These are phyloP conservation scores for Andrena dorsata DNA, from an alignment of 2,888 invertebrate genomes.

Conservation along the genomic window DNA sequence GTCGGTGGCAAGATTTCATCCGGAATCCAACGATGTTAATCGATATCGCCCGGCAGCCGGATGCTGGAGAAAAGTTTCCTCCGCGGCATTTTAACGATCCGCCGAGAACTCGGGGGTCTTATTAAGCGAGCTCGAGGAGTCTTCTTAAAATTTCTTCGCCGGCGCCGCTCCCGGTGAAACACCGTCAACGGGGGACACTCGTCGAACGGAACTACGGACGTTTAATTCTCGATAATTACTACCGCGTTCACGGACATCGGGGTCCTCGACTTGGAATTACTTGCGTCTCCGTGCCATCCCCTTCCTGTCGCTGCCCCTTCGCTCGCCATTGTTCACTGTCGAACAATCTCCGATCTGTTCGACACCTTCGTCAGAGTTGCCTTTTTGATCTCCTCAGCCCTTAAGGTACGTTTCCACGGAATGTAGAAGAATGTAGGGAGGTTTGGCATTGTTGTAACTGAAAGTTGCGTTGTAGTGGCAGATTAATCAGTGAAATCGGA, in stretches of 20 bases:
- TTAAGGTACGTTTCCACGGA: too few relatives aligned
- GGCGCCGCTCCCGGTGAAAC: constrained; percentile 42
- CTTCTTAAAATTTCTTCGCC: constrained; percentile 74
- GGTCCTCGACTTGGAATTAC: constrained; percentile 64
- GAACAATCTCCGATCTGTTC: background rate
- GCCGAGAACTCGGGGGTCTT: constrained; percentile 47
- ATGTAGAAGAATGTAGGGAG: too few relatives aligned
- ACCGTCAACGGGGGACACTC: constrained; percentile 33
- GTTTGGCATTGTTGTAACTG: too few relatives aligned
- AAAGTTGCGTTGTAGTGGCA: too few relatives aligned
- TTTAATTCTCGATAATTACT: constrained; percentile 75
- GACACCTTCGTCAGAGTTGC: constrained; percentile 12
- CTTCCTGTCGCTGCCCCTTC: background rate
- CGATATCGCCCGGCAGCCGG: constrained; percentile 27
- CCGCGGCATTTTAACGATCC: constrained; percentile 55
- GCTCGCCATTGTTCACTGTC: constrained; percentile 2
- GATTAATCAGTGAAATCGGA: too few relatives aligned
- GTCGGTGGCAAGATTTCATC: background rate
- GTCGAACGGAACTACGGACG: constrained; percentile 50
- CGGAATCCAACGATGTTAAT: constrained; percentile 46
- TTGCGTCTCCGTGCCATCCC: constrained; percentile 34
- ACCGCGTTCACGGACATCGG: constrained; percentile 64
- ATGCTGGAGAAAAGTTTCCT: constrained; percentile 32
- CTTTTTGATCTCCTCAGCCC: background rate
- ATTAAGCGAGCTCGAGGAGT: constrained; percentile 56